Evolutionary conservation across 2,888 invertebrate genomes (phyloP), one percentile per base, ranked within the genome.

Genomic region (Scotopteryx bipunctaria): DNA sequence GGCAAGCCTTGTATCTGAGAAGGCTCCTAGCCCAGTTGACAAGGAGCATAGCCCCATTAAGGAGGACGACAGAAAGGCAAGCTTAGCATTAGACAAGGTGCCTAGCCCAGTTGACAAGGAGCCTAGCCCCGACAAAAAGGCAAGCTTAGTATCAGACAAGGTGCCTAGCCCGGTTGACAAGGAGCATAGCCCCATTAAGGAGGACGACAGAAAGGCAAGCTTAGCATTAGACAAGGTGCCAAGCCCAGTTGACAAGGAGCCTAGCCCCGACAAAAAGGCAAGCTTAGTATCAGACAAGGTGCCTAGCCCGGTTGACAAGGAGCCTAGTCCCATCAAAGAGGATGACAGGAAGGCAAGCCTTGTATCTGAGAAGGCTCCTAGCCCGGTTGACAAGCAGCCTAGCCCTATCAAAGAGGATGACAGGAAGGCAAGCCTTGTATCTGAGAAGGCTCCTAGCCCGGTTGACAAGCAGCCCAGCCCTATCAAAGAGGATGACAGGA

Each of bases 331-430:
- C 1, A 29, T 42, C 3, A 45, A 54, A 19, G 40, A 52, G 0
- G 43, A 55, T 2, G 51, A 55, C 0, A 45, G 16, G 0, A 19
- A 36, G 1, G 8, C 13, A 3, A 42, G 19, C 36, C 15, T 35
- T 0, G 21, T 27, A 1, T n/a, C 25, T 8, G 46, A 49, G 0
- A 47, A 50, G n/a, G 27, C 2, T 3, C 6, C 13, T 0, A 44
- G 32, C 16, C 42, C 32, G 5, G 53, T 54, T 1, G 56, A 63
- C 0, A 64, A 57, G 8, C 19, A 14, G 5, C 40, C 45, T 6
- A 61, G 55, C 9, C 42, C 52, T 1, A 38, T 37, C 0, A 45
- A 59, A 5, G 8, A 14, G 9, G 64, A 46, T 16, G 41, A 52
- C 2, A 54, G 38, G 25, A 29, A 35, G 9, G 33, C 38, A 14